Conservation (phyloP, 2,797 vertebrate species). For the Poeciliopsis infans region DNA sequence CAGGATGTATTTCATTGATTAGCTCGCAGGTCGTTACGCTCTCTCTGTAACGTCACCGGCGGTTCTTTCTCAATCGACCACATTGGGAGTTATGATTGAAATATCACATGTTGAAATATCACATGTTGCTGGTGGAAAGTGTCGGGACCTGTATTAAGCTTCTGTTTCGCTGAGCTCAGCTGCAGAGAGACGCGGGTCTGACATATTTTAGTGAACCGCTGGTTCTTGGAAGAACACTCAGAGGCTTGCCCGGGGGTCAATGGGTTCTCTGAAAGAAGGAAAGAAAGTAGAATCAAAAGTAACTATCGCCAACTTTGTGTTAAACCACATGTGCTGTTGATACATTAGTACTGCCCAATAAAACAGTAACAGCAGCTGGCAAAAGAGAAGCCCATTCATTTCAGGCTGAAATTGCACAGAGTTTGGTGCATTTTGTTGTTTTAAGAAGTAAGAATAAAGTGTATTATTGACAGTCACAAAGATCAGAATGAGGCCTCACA, state of each 20-base stretch:
- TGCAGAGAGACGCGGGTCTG: slow-evolving; percentile 27
- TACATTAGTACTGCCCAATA: not conserved
- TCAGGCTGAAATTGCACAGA: not conserved
- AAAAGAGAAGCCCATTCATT: not conserved
- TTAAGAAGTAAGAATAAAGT: not conserved
- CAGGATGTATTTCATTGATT: slow-evolving; percentile 67
- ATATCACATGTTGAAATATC: slow-evolving; percentile 63
- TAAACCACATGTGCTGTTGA: not conserved
- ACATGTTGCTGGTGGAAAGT: slow-evolving; percentile 52
- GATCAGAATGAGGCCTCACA: not conserved
- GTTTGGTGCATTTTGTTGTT: not conserved
- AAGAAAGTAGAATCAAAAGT: not conserved
- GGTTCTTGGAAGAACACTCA: slow-evolving; percentile 43
- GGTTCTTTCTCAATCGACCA: slow-evolving; percentile 38
- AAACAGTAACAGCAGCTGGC: not conserved
- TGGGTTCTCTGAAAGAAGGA: slow-evolving; percentile 30
- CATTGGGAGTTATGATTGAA: slow-evolving; percentile 36
- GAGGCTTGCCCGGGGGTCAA: slow-evolving; percentile 16
- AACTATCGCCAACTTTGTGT: not conserved
- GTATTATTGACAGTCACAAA: not conserved
- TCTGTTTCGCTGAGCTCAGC: slow-evolving; percentile 47
- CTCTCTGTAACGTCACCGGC: slow-evolving; percentile 6
- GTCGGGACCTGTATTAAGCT: slow-evolving; percentile 28
- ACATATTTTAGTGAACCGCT: slow-evolving; percentile 35
- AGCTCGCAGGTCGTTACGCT: slow-evolving; percentile 30